phyloP scores from a whole-genome alignment of 2,888 invertebrate genomes.

The Drosophila vallismaia region DNA sequence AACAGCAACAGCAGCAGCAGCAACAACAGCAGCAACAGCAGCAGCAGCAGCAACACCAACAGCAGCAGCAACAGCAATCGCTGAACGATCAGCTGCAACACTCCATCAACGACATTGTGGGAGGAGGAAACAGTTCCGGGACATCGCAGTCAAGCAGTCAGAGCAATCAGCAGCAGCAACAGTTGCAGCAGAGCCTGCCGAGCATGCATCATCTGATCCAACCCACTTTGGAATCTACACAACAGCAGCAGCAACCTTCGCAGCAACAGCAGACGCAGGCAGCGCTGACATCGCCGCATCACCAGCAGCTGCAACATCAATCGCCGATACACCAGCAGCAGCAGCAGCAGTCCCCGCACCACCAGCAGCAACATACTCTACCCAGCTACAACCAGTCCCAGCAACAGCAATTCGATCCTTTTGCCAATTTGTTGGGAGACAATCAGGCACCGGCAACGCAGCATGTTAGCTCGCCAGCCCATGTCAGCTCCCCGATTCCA shows the following conservation, averaged over 20 bases:
- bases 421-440: slow-evolving; percentile 68
- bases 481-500: slow-evolving; percentile 61
- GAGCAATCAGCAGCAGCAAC: slow-evolving; percentile 80
- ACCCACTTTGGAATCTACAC: slow-evolving; percentile 32
- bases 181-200: slow-evolving; percentile 73
- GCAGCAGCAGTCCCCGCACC: slow-evolving; percentile 58
- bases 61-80: slow-evolving; percentile 81
- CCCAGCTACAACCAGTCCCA: slow-evolving; percentile 69
- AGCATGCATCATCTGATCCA: slow-evolving; percentile 65
- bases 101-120: slow-evolving; percentile 84
- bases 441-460: slow-evolving; percentile 36
- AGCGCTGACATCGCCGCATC: slow-evolving; percentile 45
- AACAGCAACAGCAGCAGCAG: slow-evolving; percentile 43
- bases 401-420: slow-evolving; percentile 70
- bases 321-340: slow-evolving; percentile 78
- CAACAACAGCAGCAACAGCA: slow-evolving; percentile 57
- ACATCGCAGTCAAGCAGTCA: slow-evolving; percentile 83
- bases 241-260: slow-evolving; percentile 47
- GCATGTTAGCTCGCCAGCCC: slow-evolving; percentile 61
- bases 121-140: slow-evolving; percentile 77
- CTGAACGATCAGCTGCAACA: slow-evolving; percentile 84
- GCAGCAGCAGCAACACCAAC: slow-evolving; percentile 81
- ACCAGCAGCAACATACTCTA: slow-evolving; percentile 82
- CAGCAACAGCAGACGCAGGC: slow-evolving; percentile 41
- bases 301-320: slow-evolving; percentile 74